Evolutionary conservation across 2,888 invertebrate genomes (phyloP).

Genomic region (Tanytarsus gracilentus): DNA sequence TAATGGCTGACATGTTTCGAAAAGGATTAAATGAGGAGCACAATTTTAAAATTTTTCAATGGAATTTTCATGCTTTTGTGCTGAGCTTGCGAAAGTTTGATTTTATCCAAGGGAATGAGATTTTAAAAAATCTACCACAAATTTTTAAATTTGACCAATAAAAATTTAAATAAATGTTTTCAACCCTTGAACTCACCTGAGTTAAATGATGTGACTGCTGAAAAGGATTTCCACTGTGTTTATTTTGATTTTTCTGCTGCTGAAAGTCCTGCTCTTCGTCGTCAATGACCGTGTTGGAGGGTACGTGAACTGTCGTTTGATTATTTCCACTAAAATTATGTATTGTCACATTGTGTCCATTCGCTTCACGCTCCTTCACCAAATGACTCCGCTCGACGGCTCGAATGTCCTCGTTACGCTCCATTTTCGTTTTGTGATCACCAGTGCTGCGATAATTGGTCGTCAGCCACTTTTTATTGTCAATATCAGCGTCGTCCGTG

Average conservation of each 20-base stretch:
- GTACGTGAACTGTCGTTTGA: conserved; percentile 11
- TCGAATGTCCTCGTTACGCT: conserved; percentile 30
- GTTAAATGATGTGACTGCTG: conserved; percentile 18
- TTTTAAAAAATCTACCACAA: too few species aligned
- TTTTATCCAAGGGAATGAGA: too few species aligned
- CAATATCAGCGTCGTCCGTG: too few species aligned
- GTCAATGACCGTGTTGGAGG: background rate
- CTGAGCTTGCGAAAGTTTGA: too few species aligned
- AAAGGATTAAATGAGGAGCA: too few species aligned
- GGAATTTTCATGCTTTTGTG: too few species aligned
- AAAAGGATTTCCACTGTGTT: conserved; percentile 9
- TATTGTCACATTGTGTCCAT: conserved; percentile 25
- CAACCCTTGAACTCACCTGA: conserved; percentile 7
- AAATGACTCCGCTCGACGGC: conserved; percentile 31
- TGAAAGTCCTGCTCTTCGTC: conserved; percentile 12
- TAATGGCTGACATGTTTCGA: too few species aligned
- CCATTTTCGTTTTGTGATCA: conserved; percentile 30
- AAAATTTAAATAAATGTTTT: too few species aligned
- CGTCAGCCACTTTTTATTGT: background rate
- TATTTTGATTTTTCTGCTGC: background rate
- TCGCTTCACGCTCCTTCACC: conserved; percentile 29
- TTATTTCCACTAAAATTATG: conserved; percentile 27
- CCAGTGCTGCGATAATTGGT: background rate
- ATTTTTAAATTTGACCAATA: too few species aligned
- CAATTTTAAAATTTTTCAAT: too few species aligned